phyloP scores from a whole-genome alignment of 2,797 vertebrate species.

The Eremophila alpestris region DNA sequence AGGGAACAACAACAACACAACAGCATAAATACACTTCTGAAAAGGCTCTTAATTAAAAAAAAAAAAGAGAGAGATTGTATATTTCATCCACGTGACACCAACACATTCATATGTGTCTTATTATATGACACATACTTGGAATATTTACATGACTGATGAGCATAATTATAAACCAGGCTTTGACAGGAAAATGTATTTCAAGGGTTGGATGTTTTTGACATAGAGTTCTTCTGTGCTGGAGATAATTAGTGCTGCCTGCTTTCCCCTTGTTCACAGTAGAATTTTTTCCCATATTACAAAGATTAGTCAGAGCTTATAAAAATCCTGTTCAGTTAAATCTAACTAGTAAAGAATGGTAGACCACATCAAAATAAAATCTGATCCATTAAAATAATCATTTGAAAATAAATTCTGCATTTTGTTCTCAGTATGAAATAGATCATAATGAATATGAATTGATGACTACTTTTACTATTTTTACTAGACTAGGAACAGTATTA shows the following conservation, averaged over 20 bases:
- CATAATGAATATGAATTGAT: not conserved
- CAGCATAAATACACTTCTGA: not conserved
- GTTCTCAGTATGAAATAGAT: not conserved
- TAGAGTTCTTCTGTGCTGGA: not conserved
- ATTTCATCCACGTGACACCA: not conserved
- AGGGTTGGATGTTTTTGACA: slow-evolving; percentile 7
- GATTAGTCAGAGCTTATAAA: slow-evolving; percentile 36
- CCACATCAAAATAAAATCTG: slow-evolving; percentile 11
- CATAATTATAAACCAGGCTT: slow-evolving; percentile 24
- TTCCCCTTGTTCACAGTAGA: not conserved
- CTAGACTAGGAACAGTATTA: not conserved
- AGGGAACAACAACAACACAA: not conserved
- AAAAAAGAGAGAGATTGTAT: not conserved
- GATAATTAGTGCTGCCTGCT: slow-evolving; percentile 27
- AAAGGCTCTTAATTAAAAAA: not conserved
- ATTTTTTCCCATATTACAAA: slow-evolving; percentile 4
- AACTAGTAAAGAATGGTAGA: not conserved
- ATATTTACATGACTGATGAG: slow-evolving; percentile 31
- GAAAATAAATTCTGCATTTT: slow-evolving; percentile 10
- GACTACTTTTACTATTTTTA: not conserved
- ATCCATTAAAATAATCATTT: not conserved
- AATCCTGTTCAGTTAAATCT: slow-evolving; percentile 12
- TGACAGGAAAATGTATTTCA: slow-evolving; percentile 24
- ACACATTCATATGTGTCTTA: not conserved
- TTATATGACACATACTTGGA: slow-evolving; percentile 20